A percentile compares a stretch with the other conserved stretches of the same genome.
These are phyloP conservation scores for Brachyptera putata DNA, from an alignment of 2,888 invertebrate genomes.

Conservation along the genomic window DNA sequence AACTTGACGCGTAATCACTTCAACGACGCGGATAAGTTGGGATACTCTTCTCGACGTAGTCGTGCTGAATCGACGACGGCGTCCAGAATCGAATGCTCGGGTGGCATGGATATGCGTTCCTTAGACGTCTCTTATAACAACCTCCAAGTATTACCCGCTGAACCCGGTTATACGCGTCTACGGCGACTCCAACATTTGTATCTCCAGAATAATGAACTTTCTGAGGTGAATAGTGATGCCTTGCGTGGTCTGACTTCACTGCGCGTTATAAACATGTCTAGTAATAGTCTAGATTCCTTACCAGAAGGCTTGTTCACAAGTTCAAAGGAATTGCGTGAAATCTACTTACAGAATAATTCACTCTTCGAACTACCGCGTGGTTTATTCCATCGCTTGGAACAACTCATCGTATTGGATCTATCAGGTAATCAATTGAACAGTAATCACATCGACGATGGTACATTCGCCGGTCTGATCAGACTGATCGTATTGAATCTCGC, in stretches of 20 bases:
- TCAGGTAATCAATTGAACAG: conserved; percentile 81
- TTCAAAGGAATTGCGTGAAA: conserved; percentile 74
- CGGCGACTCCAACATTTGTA: conserved; percentile 74
- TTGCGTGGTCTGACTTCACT: conserved; percentile 74
- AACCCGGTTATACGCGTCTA: conserved; percentile 69
- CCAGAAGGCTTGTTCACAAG: conserved; percentile 79
- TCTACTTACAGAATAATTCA: conserved; percentile 80
- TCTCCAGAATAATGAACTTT: conserved; percentile 78
- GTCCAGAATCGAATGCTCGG: conserved; percentile 48
- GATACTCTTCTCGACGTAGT: conserved; percentile 49
- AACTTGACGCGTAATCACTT: conserved; percentile 84
- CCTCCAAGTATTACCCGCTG: conserved; percentile 65
- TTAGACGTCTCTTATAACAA: conserved; percentile 80
- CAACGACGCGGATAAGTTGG: conserved; percentile 69
- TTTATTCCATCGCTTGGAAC: conserved; percentile 77
- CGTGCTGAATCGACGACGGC: conserved; percentile 41
- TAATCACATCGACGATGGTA: conserved; percentile 77
- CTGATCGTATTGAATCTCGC: conserved; percentile 80
- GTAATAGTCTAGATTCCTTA: conserved; percentile 74
- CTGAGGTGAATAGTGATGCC: conserved; percentile 72
- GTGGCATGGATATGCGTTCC: conserved; percentile 65
- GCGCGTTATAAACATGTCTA: conserved; percentile 78
- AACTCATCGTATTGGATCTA: conserved; percentile 77
- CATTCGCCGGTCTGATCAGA: conserved; percentile 79
- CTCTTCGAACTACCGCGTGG: conserved; percentile 77